A percentile compares a stretch with the other conserved stretches of the same genome.
Evolutionary conservation across 2,113 vertebrate genomes (phyloP).

Genomic region (Callaeas wilsoni): DNA sequence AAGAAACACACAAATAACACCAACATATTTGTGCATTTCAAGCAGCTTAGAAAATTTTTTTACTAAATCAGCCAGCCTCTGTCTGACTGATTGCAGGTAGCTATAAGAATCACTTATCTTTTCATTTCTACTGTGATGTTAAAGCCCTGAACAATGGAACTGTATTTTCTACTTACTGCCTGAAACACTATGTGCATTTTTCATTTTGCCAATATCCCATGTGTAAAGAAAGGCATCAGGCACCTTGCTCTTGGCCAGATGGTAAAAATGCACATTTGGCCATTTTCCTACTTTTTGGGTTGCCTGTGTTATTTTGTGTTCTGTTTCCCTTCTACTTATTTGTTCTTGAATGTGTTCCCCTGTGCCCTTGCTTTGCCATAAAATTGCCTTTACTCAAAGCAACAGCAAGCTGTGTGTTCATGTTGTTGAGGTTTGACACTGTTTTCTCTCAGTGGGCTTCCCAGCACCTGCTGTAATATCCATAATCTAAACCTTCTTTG

Average conservation of each 20-base stretch:
- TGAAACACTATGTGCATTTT: not conserved
- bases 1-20: not conserved
- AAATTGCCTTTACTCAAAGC: slow-evolving; percentile 43
- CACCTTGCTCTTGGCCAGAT: slow-evolving; percentile 6
- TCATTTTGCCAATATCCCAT: not conserved
- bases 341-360: slow-evolving; percentile 14
- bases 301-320: not conserved
- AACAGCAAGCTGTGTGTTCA: slow-evolving; percentile 15
- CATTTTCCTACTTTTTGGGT: not conserved
- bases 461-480: slow-evolving; percentile 46
- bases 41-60: not conserved
- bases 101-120: not conserved
- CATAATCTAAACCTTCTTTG: slow-evolving; percentile 13
- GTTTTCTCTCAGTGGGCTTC: slow-evolving; percentile 14
- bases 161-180: not conserved
- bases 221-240: slow-evolving; percentile 32
- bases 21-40: not conserved
- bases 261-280: slow-evolving; percentile 17
- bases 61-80: not conserved
- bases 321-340: slow-evolving; percentile 23
- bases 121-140: not conserved
- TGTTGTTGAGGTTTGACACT: slow-evolving; percentile 28
- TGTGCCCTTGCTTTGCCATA: slow-evolving; percentile 10
- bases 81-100: not conserved
- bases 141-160: not conserved